These are phyloP conservation scores for Collichthys lucidus DNA, from an alignment of 2,113 vertebrate genomes.

Conservation along the genomic window DNA sequence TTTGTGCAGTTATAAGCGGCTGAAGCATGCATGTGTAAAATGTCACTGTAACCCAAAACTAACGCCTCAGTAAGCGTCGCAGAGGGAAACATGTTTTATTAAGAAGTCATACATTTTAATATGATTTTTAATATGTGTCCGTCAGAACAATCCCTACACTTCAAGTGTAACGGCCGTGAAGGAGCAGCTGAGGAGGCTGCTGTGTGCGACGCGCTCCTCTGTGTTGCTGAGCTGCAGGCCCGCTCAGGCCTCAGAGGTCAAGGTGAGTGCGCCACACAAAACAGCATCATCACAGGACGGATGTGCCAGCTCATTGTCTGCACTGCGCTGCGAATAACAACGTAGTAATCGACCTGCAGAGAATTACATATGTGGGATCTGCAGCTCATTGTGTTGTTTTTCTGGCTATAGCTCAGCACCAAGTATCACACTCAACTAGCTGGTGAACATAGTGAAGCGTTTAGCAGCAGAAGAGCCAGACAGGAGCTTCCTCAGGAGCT, in stretches of 20 bases:
- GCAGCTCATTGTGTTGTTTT: too few species aligned
- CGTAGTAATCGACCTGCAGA: not conserved
- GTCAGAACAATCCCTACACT: constrained; percentile 59
- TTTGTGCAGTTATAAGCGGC: too few species aligned
- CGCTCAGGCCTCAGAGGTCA: constrained; percentile 80
- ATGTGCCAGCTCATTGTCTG: not conserved
- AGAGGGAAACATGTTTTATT: too few species aligned
- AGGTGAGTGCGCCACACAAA: constrained; percentile 80
- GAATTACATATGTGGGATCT: not conserved
- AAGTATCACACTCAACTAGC: not conserved
- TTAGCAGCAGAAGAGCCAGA: not conserved
- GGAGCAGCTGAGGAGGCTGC: constrained; percentile 85
- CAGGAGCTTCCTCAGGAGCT: not conserved
- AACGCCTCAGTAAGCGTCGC: too few species aligned
- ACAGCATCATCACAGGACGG: not conserved
- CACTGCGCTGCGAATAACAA: not conserved
- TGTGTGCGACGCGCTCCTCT: constrained; percentile 85
- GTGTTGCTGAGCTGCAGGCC: constrained; percentile 88
- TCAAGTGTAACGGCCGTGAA: constrained; percentile 75
- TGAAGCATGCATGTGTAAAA: too few species aligned
- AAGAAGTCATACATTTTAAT: not conserved
- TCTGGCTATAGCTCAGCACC: not conserved
- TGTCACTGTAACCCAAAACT: too few species aligned
- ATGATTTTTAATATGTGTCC: constrained; percentile 6
- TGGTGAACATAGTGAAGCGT: not conserved